phyloP scores from a whole-genome alignment of 2,888 invertebrate genomes.

The Cremastinae sp. region DNA sequence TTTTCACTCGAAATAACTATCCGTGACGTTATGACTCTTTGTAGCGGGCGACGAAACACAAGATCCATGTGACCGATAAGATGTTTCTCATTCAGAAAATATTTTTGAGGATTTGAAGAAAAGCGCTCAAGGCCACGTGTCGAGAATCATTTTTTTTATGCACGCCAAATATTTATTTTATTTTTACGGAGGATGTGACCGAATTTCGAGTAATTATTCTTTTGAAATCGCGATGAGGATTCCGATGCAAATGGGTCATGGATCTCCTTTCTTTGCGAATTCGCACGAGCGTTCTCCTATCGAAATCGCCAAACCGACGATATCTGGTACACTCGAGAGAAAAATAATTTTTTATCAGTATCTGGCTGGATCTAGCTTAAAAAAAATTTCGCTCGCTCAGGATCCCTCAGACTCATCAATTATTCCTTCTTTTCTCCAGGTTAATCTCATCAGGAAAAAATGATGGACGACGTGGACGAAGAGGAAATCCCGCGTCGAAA shows the following conservation, averaged over 20 bases:
- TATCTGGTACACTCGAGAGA: not conserved
- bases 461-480: constrained; percentile 74
- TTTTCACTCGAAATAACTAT: no score
- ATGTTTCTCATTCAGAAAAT: no score
- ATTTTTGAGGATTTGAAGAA: not conserved
- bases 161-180: not conserved
- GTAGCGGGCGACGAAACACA: no score
- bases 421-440: constrained; percentile 52
- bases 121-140: constrained; percentile 1
- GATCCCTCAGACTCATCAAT: no score
- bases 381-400: no score
- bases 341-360: not conserved
- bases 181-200: constrained; percentile 7
- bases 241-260: constrained; percentile 48
- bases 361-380: not conserved
- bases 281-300: constrained; percentile 22
- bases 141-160: not conserved
- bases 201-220: constrained; percentile 48
- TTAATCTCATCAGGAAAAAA: constrained; percentile 59
- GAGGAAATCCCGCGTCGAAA: constrained; percentile 68
- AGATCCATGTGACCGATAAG: no score
- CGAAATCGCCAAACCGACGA: constrained; percentile 6
- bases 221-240: constrained; percentile 47
- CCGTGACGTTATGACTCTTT: no score
- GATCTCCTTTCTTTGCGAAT: constrained; percentile 15